Evolutionary conservation across 2,888 invertebrate species (phyloP), one percentile per base, ranked within the genome.

Genomic region (Nycteola revayana): DNA sequence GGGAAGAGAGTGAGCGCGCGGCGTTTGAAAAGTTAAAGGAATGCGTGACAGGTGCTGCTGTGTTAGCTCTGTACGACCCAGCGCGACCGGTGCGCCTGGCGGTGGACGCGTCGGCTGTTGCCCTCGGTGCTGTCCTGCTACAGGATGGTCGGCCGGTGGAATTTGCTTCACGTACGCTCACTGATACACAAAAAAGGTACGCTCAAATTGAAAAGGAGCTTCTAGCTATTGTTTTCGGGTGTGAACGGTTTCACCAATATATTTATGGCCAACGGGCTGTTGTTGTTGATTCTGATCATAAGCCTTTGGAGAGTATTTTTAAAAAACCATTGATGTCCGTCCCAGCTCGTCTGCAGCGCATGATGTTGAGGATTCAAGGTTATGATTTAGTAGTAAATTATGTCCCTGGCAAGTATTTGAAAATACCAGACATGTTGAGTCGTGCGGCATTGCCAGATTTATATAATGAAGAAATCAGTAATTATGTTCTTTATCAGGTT

Each of bases 61-160:
- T 21, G 21, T 7, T 21, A 7, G 21, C 21, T 3, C 21, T 21
- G 21, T 21, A 21, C n/a, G 3, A 3, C 2, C 4, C 21, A 7
- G 4, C 4, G 2, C 4, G 2, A 7, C 21, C 21, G 2, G 21
- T n/a, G 7, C 2, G 3, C 4, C 3, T 49, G 25, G 41, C 49
- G 10, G 52, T 56, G 9, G 56, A 52, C 33, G 49, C 55, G 14
- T 32, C 35, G 10, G 7, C 32, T 20, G 31, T 9, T 5, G 53
- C 45, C 23, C 28, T 55, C 21, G 53, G 58, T 22, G 54, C 56
- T 3, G 49, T 49, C 24, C 33, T 52, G 10, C 7, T 55, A 34
- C 54, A 58, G 36, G 33, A 14, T 7, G 30, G 30, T 3, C 30
- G 24, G 8, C 30, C 30, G 6, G 24, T 30, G 8, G 30, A 23